Evolutionary conservation across 2,113 vertebrate genomes (phyloP), one percentile per base, ranked within the genome.

Genomic region (Limanda limanda): DNA sequence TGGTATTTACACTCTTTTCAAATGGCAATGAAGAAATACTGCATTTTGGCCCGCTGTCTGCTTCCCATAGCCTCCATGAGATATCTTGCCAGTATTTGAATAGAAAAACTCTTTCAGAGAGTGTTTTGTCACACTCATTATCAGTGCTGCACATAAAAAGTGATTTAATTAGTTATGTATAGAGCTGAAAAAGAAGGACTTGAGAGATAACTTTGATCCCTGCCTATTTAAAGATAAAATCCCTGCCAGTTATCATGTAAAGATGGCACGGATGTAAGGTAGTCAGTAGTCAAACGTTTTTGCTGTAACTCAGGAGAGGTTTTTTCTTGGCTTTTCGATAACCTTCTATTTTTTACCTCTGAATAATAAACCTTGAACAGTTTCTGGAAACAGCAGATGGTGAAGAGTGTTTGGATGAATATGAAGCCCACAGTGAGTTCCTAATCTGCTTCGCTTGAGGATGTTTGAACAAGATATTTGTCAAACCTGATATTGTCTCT

Each of bases 401-500:
- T 63, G 37, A 24, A 52, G 35, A 77, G 55, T 40, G 54, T 12
- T 47, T 21, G 3, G 0, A 15, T 24, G 23, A 74, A 62, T 15
- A 55, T 14, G 25, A 68, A 3, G 64, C 21, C 60, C 21, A 31
- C 9, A 15, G 10, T 31, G 52, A 37, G 40, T 52, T 76, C 17
- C n/a, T 10, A 23, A 10, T 2, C 7, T 20, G 7, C 14, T 17
- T n/a, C 13, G 23, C 47, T 66, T 15, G 23, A 71, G 2, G 47
- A 72, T 45, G 27, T 52, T 37, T 23, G 24, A n/a, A 62, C 17
- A 51, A 51, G 40, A 78, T 31, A 31, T 51, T 24, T 27, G 31
- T 37, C 65, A 21, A 25, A 71, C 56, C 62, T 47, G 35, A 78
- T 45, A 27, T 37, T 17, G 7, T 68, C 62, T 69, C 48, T 21